A percentile compares a stretch with the other conserved stretches of the same genome.
Conservation (phyloP, 1,140 invertebrate species). For the Musca vetustissima region DNA sequence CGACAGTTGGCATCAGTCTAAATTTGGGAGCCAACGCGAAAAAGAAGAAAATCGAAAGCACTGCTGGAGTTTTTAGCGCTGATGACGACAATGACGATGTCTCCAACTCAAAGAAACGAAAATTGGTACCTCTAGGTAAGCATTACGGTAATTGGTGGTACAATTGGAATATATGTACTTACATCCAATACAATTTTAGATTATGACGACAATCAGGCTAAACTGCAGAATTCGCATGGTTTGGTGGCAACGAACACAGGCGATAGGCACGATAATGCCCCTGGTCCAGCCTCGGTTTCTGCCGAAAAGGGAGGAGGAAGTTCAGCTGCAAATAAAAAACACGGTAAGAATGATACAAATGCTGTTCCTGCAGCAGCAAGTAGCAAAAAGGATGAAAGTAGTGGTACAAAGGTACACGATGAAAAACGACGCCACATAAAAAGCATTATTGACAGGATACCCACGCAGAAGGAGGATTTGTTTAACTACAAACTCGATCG, state of each 20-base stretch:
- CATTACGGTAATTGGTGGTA: neutral
- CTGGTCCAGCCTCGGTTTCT: conserved; percentile 29
- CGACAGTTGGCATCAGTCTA: conserved; percentile 45
- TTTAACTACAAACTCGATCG: conserved; percentile 95
- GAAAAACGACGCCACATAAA: conserved; percentile 97
- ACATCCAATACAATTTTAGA: conserved; percentile 54
- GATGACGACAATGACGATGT: conserved; percentile 81
- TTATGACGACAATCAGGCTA: conserved; percentile 65
- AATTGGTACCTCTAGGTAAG: conserved; percentile 78
- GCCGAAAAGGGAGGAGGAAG: conserved; percentile 11
- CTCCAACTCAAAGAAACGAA: conserved; percentile 72
- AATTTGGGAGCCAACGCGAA: conserved; percentile 56
- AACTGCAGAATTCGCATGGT: conserved; percentile 53
- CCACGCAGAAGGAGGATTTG: conserved; percentile 93
- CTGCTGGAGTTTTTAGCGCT: conserved; percentile 87
- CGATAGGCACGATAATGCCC: conserved; percentile 21
- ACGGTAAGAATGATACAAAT: conserved; percentile 48
- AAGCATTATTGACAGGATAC: conserved; percentile 96
- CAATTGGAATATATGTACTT: neutral
- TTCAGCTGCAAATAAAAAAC: conserved; percentile 35
- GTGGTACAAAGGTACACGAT: conserved; percentile 74
- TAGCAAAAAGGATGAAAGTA: conserved; percentile 67
- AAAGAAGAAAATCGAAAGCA: conserved; percentile 79
- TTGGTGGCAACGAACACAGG: conserved; percentile 10
- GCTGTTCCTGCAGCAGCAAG: conserved; percentile 56